Evolutionary conservation across 37 sponge, comb jelly and placozoan genomes (phyloP), one percentile per base, ranked within the genome.

Genomic region (Agelas oroides): DNA sequence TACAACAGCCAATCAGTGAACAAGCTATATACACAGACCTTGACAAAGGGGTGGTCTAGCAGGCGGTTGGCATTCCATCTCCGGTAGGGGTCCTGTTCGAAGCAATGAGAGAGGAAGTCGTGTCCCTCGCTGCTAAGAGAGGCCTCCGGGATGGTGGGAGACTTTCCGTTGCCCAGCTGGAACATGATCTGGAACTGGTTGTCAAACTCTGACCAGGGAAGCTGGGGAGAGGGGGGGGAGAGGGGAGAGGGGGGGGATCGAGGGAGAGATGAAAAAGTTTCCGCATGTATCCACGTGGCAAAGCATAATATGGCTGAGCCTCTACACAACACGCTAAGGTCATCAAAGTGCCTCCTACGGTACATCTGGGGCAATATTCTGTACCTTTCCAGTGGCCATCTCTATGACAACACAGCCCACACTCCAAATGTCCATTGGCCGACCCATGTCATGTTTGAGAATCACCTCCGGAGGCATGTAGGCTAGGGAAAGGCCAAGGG

Each of bases 391-490:
- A 56, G 96, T 96, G 14, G 89, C 76, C 94, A 96, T 93, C 66
- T 96, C 96, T 40, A 96, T 78, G 21, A 96, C 78, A 18, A 94
- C 94, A 70, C 96, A 96, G 24, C 94, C 96, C 16, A 96, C 62
- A 70, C 88, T 85, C 96, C 96, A 96, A 27, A 96, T 90, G 78
- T 96, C 96, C 65, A 89, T 75, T 8, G 93, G 84, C 27, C 88
- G 54, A 15, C 96, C 94, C 73, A 87, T 86, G 8, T 86, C 71
- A n/a, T 80, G 74, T 13, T 60, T 71, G 1, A 79, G 41, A 27
- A 96, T 78, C 40, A 93, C 89, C 71, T 96, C 96, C 15, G 96
- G 96, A 27, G 96, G 77, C 94, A 96, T 90, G 86, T 90, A 96
- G 12, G 94, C 94, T 86, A 71, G 17, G 46, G 33, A 19, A 30